Conservation (phyloP, 2,888 invertebrate genomes). For the Cantharis rustica region DNA sequence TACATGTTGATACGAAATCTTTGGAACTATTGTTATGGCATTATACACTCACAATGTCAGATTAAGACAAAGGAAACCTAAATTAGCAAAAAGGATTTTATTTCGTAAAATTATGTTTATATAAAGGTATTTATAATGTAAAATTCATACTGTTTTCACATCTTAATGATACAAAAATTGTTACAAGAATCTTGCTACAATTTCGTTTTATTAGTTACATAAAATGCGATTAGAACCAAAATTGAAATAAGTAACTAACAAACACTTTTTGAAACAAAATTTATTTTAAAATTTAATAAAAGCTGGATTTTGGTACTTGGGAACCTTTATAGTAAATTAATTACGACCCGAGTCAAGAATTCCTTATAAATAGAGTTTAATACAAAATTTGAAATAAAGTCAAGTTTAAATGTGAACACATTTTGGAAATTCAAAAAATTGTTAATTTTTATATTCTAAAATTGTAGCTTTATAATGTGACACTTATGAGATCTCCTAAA, state of each 20-base stretch:
- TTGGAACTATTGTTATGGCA: not conserved
- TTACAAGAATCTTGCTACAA: not conserved
- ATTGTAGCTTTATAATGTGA: not conserved
- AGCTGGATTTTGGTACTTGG: not conserved
- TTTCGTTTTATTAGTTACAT: not conserved
- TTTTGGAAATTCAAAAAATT: not conserved
- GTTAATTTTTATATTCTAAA: not conserved
- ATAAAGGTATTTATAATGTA: too few species aligned
- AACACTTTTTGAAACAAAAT: not conserved
- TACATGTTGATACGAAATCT: not conserved
- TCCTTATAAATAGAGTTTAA: not conserved
- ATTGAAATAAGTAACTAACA: not conserved
- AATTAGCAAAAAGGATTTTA: not conserved
- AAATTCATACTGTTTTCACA: not conserved
- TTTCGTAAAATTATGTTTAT: not conserved
- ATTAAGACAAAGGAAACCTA: not conserved
- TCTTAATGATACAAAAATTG: not conserved
- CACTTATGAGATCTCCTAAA: not conserved
- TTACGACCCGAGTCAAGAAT: not conserved
- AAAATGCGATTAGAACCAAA: not conserved
- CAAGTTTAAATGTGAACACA: not conserved
- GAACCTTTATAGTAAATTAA: not conserved
- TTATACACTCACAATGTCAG: not conserved
- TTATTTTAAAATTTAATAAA: not conserved
- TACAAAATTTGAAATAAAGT: not conserved